These are phyloP conservation scores for Coenobita brevimanus DNA, from an alignment of 1,140 invertebrate genomes.

Conservation along the genomic window DNA sequence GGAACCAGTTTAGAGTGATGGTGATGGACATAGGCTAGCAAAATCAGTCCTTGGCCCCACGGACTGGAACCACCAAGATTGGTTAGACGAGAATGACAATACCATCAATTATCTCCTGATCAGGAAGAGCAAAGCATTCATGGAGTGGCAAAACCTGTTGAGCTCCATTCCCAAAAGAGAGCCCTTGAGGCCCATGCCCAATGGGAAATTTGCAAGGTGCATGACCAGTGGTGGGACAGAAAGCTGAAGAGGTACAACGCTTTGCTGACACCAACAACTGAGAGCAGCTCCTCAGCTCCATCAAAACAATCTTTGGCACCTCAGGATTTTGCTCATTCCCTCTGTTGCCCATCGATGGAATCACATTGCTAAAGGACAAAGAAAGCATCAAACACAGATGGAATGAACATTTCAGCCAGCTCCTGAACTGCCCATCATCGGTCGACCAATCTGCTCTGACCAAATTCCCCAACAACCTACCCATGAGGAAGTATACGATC, in stretches of 20 bases:
- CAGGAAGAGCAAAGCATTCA: slow-evolving; percentile 23
- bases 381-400: neutral
- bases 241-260: slow-evolving; percentile 6
- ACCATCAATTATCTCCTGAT: slow-evolving; percentile 6
- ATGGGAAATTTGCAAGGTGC: neutral
- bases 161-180: neutral
- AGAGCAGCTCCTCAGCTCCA: neutral
- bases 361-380: slow-evolving; percentile 10
- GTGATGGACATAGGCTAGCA: neutral
- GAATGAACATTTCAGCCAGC: slow-evolving; percentile 6
- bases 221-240: neutral
- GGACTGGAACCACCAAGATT: slow-evolving; percentile 21
- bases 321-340: neutral
- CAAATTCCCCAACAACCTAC: too few species aligned
- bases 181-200: neutral
- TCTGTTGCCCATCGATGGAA: neutral
- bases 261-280: slow-evolving; percentile 15
- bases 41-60: neutral
- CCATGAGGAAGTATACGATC: too few species aligned
- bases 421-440: neutral
- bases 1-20: too few species aligned
- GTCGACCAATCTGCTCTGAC: too few species aligned
- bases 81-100: slow-evolving; percentile 27
- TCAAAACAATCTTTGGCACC: neutral
- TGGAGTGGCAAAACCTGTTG: slow-evolving; percentile 11